Evolutionary conservation across 1,140 invertebrate genomes (phyloP), one percentile per base, ranked within the genome.

Genomic region (Leptinotarsa texana): DNA sequence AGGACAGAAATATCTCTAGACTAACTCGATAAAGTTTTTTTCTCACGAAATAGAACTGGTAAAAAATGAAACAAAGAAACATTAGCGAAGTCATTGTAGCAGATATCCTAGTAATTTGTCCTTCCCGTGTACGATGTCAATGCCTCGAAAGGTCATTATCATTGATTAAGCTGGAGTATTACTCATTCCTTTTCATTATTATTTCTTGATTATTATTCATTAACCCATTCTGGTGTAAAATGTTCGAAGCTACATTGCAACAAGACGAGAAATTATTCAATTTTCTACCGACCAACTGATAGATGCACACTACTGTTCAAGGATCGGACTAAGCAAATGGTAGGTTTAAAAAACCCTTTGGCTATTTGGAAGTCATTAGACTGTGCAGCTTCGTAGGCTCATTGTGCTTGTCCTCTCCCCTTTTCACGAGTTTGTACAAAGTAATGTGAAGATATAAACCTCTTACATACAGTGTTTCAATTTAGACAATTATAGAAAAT

Each of bases 101-200:
- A 57, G 15, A 68, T 49, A 42, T 68, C 24, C 42, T 68, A 68
- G 42, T 47, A 33, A 33, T 68, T 68, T 68, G 42, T 68, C 66
- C 66, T 68, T 68, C 66, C 66, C 57, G 48, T 61, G 13, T 69
- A 24, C 13, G 27, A 57, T 69, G 61, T 24, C 61, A 74, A 57
- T 62, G 66, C 66, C 27, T 57, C n/a, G 13, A 63, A 61, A 49
- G 63, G 61, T 57, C 21, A 69, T 69, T 73, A 82, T 79, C 63
- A 67, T 66, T 74, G 22, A 33, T 65, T 73, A 13, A 3, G 47
- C 24, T 70, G 27, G 51, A 18, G 24, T 68, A 68, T 66, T 33
- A n/a, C 63, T 66, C 5, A 18, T 57, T 57, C 0, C 8, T 17
- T 69, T 69, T 47, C 1, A 69, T 27, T 17, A 61, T 71, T 61